Conservation (phyloP, 2,113 vertebrate genomes). For the Ochotona curzoniae region DNA sequence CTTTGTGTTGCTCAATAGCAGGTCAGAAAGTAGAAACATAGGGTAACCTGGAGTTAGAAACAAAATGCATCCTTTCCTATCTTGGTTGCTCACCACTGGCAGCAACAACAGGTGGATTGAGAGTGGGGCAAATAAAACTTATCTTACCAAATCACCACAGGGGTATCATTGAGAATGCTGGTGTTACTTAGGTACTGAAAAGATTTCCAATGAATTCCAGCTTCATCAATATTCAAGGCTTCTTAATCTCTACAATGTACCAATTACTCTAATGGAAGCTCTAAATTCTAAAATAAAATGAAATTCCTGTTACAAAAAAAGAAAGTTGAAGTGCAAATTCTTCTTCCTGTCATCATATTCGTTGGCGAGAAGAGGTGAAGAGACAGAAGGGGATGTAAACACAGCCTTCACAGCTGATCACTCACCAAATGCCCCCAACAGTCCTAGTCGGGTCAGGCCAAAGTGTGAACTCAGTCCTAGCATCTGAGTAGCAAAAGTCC, state of each 20-base stretch:
- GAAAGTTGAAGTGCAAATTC: background rate
- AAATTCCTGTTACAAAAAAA: background rate
- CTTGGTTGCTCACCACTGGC: background rate
- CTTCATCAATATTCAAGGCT: background rate
- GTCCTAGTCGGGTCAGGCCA: too few species aligned
- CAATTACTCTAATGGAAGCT: background rate
- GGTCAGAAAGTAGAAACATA: background rate
- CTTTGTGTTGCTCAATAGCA: background rate
- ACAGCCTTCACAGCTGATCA: too few species aligned
- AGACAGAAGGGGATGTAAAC: too few species aligned
- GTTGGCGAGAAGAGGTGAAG: too few species aligned
- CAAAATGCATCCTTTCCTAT: background rate
- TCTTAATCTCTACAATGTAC: background rate
- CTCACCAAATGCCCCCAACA: too few species aligned
- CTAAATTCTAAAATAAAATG: background rate
- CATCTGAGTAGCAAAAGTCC: too few species aligned
- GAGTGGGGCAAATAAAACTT: too few species aligned
- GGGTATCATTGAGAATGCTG: too few species aligned
- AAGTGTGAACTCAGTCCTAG: too few species aligned
- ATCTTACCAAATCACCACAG: background rate
- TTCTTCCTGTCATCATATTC: too few species aligned
- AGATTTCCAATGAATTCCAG: background rate
- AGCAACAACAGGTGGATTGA: background rate
- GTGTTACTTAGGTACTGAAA: background rate
- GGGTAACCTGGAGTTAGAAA: background rate